Evolutionary conservation across 2,888 invertebrate species (phyloP).

Genomic region (Amblyjoppa fuscipennis): DNA sequence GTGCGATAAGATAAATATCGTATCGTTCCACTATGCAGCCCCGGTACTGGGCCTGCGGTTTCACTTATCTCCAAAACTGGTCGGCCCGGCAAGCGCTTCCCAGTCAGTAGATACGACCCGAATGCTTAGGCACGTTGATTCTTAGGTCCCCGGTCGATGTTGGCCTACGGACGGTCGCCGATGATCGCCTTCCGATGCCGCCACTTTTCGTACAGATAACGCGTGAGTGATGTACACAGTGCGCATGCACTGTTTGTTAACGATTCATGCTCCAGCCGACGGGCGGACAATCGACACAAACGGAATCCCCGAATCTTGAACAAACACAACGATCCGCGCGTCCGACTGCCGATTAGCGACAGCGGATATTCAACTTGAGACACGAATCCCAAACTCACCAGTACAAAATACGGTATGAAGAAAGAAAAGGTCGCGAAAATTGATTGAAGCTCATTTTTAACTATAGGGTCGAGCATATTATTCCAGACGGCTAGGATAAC

Average conservation of each 20-base stretch:
- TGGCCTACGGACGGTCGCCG: slow-evolving; percentile 47
- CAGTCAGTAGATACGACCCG: slow-evolving; percentile 43
- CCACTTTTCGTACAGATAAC: slow-evolving; percentile 54
- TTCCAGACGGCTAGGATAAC: too few relatives aligned
- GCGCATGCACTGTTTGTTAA: background rate
- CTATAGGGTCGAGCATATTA: too few relatives aligned
- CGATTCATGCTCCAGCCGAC: background rate
- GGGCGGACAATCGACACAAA: background rate
- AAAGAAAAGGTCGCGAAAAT: background rate
- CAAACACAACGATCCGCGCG: slow-evolving; percentile 40
- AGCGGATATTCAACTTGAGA: background rate
- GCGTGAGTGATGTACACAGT: background rate
- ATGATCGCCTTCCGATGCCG: slow-evolving; percentile 44
- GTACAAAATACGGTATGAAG: background rate
- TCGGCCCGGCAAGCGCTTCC: slow-evolving; percentile 19
- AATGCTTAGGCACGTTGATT: slow-evolving; percentile 47
- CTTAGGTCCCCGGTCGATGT: slow-evolving; percentile 54
- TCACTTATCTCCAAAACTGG: slow-evolving; percentile 47
- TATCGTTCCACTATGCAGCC: slow-evolving; percentile 35
- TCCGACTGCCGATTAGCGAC: slow-evolving; percentile 5
- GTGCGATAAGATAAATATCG: slow-evolving; percentile 56
- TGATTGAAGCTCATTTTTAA: background rate
- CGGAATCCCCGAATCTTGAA: slow-evolving; percentile 39
- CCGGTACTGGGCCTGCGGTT: slow-evolving; percentile 13
- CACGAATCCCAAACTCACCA: background rate